Percentiles rank a stretch among this genome's conserved stretches.
These are phyloP conservation scores for Xiphias gladius DNA, from an alignment of 2,113 vertebrate genomes.

Conservation along the genomic window DNA sequence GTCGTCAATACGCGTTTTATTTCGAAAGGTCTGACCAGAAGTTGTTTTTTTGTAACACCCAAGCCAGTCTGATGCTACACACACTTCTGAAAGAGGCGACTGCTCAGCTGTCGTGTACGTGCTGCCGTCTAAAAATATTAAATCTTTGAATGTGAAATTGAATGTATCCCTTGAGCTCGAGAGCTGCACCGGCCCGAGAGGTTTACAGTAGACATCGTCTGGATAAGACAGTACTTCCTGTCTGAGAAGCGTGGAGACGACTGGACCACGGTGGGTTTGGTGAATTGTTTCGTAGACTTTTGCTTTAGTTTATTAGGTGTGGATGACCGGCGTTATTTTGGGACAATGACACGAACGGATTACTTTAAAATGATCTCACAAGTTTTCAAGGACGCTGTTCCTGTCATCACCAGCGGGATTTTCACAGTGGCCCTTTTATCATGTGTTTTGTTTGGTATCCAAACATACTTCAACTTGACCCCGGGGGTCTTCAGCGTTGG, in stretches of 20 bases:
- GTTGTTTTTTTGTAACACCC: too few species aligned
- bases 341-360: conserved; percentile 7
- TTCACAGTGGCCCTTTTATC: conserved; percentile 44
- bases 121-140: not conserved
- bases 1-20: conserved; percentile 10
- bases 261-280: not conserved
- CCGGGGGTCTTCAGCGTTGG: conserved; percentile 62
- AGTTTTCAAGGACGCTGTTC: conserved; percentile 39
- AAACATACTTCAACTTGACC: conserved; percentile 37
- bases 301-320: too few species aligned
- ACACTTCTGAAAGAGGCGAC: too few species aligned
- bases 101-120: not conserved
- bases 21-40: conserved; percentile 36
- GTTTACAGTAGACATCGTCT: too few species aligned
- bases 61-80: accelerated
- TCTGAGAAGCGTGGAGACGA: not conserved
- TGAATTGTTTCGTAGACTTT: not conserved
- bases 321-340: not conserved
- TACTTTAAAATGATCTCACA: conserved; percentile 12
- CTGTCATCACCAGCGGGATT: conserved; percentile 62
- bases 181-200: not conserved
- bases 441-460: conserved; percentile 55
- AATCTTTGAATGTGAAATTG: not conserved
- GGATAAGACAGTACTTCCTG: conserved; percentile 11
- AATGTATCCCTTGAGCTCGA: not conserved